phyloP scores from a whole-genome alignment of 1,140 invertebrate genomes.

The Drosophila elegans region DNA sequence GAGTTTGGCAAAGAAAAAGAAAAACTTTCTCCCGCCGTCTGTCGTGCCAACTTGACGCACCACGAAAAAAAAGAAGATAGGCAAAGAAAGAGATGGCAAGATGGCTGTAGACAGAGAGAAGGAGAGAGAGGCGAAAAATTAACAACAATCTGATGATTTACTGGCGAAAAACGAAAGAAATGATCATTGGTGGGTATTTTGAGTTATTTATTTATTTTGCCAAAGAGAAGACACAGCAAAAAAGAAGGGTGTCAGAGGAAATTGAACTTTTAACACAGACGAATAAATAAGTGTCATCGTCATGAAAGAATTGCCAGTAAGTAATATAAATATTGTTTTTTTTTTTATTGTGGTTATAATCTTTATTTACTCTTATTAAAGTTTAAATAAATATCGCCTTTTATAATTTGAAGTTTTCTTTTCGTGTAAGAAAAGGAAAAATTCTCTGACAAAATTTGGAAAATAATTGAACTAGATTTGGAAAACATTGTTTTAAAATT shows the following conservation, averaged over 20 bases:
- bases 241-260: constrained; percentile 58
- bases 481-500: too few relatives aligned
- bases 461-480: too few relatives aligned
- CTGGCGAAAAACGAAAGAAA: constrained; percentile 56
- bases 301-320: constrained; percentile 1
- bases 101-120: constrained; percentile 6
- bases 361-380: background rate
- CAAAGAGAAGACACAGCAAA: constrained; percentile 14
- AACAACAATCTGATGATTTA: constrained; percentile 78
- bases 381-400: background rate
- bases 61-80: constrained; percentile 39
- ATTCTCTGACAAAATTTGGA: too few relatives aligned
- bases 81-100: constrained; percentile 19
- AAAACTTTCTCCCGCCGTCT: constrained; percentile 72
- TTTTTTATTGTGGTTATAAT: constrained; percentile 1
- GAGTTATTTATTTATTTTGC: constrained; percentile 76
- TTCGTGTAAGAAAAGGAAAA: too few relatives aligned
- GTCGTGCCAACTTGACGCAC: constrained; percentile 73
- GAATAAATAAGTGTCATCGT: constrained; percentile 16
- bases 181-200: constrained; percentile 57
- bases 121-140: constrained; percentile 34
- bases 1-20: constrained; percentile 62
- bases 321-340: background rate
- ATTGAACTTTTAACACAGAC: constrained; percentile 53
- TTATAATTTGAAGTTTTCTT: too few relatives aligned